These are phyloP conservation scores for Pristionchus japonicus DNA, from an alignment of 2,888 invertebrate species.

Conservation along the genomic window DNA sequence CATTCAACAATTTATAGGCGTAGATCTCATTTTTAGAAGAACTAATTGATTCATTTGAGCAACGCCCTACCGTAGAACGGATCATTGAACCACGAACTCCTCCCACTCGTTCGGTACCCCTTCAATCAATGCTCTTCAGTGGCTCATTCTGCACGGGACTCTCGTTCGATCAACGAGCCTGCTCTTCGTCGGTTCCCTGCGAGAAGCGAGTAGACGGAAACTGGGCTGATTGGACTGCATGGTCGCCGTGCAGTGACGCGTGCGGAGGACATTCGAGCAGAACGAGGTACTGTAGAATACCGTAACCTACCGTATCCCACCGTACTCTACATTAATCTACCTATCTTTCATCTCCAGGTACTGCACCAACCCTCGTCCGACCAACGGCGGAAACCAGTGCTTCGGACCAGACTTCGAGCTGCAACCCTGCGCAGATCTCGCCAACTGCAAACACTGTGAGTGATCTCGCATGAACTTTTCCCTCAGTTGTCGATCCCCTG, in stretches of 20 bases:
- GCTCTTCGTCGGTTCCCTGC: constrained; percentile 48
- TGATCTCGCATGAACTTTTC: not conserved
- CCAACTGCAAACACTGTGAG: constrained; percentile 65
- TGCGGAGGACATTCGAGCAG: constrained; percentile 72
- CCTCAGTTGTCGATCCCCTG: not conserved
- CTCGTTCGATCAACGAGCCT: constrained; percentile 74
- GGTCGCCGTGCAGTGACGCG: constrained; percentile 70
- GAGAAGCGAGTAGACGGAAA: constrained; percentile 60
- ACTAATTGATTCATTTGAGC: too few relatives aligned
- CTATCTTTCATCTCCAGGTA: constrained; percentile 55
- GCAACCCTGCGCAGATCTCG: constrained; percentile 65
- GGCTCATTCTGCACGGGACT: constrained; percentile 74
- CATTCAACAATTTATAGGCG: not conserved
- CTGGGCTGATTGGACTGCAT: constrained; percentile 72
- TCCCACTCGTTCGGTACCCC: not conserved
- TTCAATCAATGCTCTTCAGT: constrained; percentile 46
- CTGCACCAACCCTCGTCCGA: constrained; percentile 71
- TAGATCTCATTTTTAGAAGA: too few relatives aligned
- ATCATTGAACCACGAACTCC: too few relatives aligned
- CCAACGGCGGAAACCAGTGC: constrained; percentile 71
- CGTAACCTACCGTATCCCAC: not conserved
- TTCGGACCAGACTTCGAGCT: constrained; percentile 73
- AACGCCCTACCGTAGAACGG: too few relatives aligned
- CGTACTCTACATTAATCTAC: not conserved
- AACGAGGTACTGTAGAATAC: constrained; percentile 60